phyloP scores from a whole-genome alignment of 2,888 invertebrate species.

The Drosophila prolongata region DNA sequence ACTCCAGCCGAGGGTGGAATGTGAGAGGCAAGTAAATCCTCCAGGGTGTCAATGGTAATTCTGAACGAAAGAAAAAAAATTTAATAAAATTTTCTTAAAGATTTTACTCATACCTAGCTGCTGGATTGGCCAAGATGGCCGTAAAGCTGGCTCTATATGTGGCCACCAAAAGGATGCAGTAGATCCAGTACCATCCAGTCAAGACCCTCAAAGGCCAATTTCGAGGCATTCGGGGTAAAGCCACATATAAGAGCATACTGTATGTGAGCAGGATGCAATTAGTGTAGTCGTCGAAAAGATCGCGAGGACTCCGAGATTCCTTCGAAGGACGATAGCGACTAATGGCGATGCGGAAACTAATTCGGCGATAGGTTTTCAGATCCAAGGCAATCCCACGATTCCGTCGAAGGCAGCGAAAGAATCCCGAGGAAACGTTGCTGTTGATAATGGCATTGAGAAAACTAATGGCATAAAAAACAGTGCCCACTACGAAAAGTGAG shows the following conservation, averaged over 20 bases:
- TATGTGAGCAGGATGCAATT: constrained; percentile 92
- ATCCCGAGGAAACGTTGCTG: constrained; percentile 26
- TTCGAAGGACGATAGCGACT: constrained; percentile 46
- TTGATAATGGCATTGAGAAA: constrained; percentile 72
- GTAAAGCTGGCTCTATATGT: constrained; percentile 94
- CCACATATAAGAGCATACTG: constrained; percentile 92
- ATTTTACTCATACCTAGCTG: constrained; percentile 86
- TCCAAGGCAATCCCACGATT: constrained; percentile 15
- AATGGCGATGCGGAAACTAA: constrained; percentile 73
- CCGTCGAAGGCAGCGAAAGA: constrained; percentile 59
- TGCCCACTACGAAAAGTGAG: constrained; percentile 88
- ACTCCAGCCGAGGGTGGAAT: constrained; percentile 90
- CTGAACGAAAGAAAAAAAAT: constrained; percentile 82
- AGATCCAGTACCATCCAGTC: constrained; percentile 95
- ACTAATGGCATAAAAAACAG: constrained; percentile 89
- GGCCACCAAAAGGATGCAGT: constrained; percentile 91
- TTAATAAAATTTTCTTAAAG: too few relatives aligned
- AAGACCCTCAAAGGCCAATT: constrained; percentile 92
- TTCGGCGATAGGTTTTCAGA: constrained; percentile 43
- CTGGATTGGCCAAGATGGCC: constrained; percentile 92
- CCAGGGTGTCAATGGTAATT: constrained; percentile 91
- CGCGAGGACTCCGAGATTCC: constrained; percentile 63
- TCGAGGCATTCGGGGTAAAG: constrained; percentile 90
- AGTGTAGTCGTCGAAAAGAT: constrained; percentile 89
- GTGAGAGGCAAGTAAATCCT: constrained; percentile 88